Conservation (phyloP, 2,888 invertebrate species). For the Schrankia costaestrigalis region DNA sequence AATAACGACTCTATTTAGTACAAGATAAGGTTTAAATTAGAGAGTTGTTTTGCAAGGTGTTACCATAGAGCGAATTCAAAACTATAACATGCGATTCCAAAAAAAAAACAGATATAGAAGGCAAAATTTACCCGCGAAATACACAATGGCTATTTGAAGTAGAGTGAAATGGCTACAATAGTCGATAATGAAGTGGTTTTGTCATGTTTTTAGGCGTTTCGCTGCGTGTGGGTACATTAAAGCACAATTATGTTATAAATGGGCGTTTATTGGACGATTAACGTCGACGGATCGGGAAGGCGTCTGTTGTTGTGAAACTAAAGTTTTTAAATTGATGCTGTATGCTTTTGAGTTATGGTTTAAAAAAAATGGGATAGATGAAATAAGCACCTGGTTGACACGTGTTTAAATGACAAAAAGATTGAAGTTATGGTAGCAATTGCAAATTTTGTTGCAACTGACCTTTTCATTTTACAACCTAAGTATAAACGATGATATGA, state of each 20-base stretch:
- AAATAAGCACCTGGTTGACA: slow-evolving; percentile 8
- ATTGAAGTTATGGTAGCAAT: no score
- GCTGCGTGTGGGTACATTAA: slow-evolving; percentile 66
- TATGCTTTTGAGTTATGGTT: slow-evolving; percentile 8
- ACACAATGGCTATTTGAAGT: slow-evolving; percentile 57
- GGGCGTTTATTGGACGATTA: slow-evolving; percentile 71
- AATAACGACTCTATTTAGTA: slow-evolving; percentile 18
- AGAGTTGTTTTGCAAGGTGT: no score
- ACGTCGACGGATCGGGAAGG: slow-evolving; percentile 37
- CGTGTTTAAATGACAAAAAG: no score
- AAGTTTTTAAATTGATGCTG: slow-evolving; percentile 35
- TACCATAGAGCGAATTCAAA: slow-evolving; percentile 24
- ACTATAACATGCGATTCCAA: slow-evolving; percentile 21
- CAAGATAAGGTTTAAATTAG: no score
- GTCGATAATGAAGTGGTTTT: slow-evolving; percentile 56
- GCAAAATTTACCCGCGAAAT: slow-evolving; percentile 30
- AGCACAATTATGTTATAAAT: slow-evolving; percentile 71
- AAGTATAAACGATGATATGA: no score
- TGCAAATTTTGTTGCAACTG: no score
- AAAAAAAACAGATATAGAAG: slow-evolving; percentile 25
- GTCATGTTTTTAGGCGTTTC: slow-evolving; percentile 57
- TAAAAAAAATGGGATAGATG: slow-evolving; percentile 1
- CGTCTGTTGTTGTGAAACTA: slow-evolving; percentile 41
- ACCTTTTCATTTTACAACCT: no score
- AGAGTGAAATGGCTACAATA: slow-evolving; percentile 65